phyloP scores from a whole-genome alignment of 2,888 invertebrate species.

The Microctonus hyperodae region DNA sequence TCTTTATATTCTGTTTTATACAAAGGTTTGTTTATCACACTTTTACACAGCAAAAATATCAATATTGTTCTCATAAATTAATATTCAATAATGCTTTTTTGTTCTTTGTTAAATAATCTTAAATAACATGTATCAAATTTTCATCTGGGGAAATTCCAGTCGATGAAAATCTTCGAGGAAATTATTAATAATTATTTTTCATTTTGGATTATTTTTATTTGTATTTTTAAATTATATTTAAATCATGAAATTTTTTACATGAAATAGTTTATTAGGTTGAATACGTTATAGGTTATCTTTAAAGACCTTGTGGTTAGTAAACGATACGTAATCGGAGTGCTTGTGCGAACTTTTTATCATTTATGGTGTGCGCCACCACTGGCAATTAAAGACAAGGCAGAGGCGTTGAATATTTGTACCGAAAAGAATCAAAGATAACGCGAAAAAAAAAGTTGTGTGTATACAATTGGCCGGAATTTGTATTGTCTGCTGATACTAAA shows the following conservation, averaged over 20 bases:
- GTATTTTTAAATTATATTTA: no score
- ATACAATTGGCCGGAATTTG: no score
- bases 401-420: not conserved
- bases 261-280: not conserved
- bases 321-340: conserved; percentile 50
- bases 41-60: no score
- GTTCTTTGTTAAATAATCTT: no score
- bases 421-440: not conserved
- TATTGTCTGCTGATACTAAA: not conserved
- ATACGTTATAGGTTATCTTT: conserved; percentile 52
- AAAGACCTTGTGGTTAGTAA: conserved; percentile 53
- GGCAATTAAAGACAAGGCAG: conserved; percentile 17
- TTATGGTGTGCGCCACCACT: conserved; percentile 40
- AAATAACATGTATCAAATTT: no score
- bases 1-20: conserved; percentile 22
- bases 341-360: conserved; percentile 36
- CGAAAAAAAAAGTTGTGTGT: not conserved
- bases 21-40: conserved; percentile 24
- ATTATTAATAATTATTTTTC: no score
- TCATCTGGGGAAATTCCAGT: not conserved
- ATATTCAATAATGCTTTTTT: no score
- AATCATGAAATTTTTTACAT: not conserved
- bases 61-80: no score
- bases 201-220: not conserved
- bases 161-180: not conserved